Percentiles rank a stretch among this genome's conserved stretches.
Conservation (phyloP, 2,797 vertebrate genomes). For the Argentina silus region DNA sequence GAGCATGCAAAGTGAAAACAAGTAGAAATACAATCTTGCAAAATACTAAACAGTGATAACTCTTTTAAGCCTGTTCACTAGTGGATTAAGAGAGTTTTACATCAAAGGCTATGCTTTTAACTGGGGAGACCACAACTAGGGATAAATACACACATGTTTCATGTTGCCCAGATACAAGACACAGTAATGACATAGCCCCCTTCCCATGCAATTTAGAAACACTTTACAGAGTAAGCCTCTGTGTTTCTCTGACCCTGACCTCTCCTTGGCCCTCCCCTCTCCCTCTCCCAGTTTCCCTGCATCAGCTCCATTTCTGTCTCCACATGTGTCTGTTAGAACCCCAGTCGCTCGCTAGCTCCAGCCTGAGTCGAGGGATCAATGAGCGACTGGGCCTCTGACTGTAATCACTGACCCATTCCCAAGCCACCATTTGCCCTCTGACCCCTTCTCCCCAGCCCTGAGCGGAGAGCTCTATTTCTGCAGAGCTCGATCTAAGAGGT, state of each 20-base stretch:
- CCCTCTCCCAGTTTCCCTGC: conserved; percentile 64
- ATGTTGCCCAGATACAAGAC: conserved; percentile 39
- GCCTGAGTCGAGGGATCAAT: conserved; percentile 73
- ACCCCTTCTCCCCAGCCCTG: conserved; percentile 56
- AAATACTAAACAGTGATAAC: no score
- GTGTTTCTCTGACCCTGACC: conserved; percentile 66
- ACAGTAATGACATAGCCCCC: conserved; percentile 59
- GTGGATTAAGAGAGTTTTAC: no score
- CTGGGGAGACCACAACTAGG: no score
- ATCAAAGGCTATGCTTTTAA: no score
- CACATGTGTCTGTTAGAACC: conserved; percentile 52
- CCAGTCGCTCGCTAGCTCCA: conserved; percentile 42
- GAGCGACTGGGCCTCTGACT: conserved; percentile 71
- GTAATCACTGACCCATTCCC: conserved; percentile 82
- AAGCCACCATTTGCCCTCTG: conserved; percentile 72
- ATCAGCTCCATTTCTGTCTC: conserved; percentile 72
- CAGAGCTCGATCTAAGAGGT: conserved; percentile 61
- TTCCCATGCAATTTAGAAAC: conserved; percentile 59
- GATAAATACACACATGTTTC: conserved; percentile 51
- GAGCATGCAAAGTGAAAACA: no score
- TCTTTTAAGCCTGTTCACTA: no score
- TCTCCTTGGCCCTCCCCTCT: conserved; percentile 70
- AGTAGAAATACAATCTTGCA: no score
- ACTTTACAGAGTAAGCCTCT: conserved; percentile 52
- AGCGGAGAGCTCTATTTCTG: conserved; percentile 66